phyloP scores from a whole-genome alignment of 2,113 vertebrate species.

The Oryzias javanicus region DNA sequence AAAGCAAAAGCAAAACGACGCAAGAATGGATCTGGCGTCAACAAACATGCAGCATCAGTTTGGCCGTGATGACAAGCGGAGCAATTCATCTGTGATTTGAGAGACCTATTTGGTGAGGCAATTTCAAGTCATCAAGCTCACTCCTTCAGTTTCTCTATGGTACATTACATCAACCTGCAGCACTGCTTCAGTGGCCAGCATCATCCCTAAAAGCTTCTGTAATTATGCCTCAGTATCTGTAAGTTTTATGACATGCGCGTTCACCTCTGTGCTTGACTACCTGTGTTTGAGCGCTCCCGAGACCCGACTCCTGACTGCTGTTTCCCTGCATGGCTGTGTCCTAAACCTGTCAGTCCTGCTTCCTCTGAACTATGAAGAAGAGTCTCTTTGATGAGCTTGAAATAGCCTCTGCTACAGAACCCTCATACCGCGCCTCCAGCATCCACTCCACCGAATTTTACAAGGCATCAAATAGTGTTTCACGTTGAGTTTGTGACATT shows the following conservation, averaged over 20 bases:
- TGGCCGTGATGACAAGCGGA: slow-evolving; percentile 20
- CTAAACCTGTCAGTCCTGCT: slow-evolving; percentile 51
- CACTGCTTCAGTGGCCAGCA: slow-evolving; percentile 8
- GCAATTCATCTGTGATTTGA: slow-evolving; percentile 20
- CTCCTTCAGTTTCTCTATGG: slow-evolving; percentile 17
- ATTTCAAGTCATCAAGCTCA: slow-evolving; percentile 36
- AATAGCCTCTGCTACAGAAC: slow-evolving; percentile 46
- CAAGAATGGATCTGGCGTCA: not conserved
- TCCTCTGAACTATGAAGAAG: slow-evolving; percentile 35
- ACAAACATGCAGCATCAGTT: slow-evolving; percentile 28
- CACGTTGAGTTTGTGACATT: slow-evolving; percentile 43
- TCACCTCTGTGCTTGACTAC: slow-evolving; percentile 34
- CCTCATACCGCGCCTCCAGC: slow-evolving; percentile 29
- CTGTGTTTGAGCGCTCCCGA: slow-evolving; percentile 27
- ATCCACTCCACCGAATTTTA: slow-evolving; percentile 13
- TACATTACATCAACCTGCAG: slow-evolving; percentile 22
- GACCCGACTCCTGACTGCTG: slow-evolving; percentile 27
- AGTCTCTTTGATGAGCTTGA: slow-evolving; percentile 61
- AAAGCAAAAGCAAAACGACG: slow-evolving; percentile 15
- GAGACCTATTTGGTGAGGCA: slow-evolving; percentile 18
- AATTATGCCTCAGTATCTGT: slow-evolving; percentile 24
- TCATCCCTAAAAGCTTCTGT: slow-evolving; percentile 35
- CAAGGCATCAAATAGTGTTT: slow-evolving; percentile 49
- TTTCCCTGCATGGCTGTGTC: slow-evolving; percentile 23
- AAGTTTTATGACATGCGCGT: slow-evolving; percentile 6